Evolutionary conservation across 2,797 vertebrate species (phyloP).

Genomic region (Spea hammondii): DNA sequence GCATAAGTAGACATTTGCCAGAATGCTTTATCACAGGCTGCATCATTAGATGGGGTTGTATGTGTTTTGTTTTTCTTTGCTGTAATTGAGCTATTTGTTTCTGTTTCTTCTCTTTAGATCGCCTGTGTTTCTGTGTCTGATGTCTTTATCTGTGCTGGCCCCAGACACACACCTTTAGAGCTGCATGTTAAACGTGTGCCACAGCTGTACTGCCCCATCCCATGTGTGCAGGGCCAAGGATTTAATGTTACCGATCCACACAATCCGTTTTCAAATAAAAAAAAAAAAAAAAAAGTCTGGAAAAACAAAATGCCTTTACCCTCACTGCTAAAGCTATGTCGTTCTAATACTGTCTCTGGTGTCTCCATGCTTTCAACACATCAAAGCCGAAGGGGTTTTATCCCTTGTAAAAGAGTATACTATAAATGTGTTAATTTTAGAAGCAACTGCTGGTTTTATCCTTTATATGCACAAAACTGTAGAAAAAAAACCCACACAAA

Average conservation of each 20-base stretch:
- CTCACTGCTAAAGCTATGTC: background rate
- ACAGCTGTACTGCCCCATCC: conserved; percentile 1
- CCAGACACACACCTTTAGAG: background rate
- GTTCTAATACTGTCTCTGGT: background rate
- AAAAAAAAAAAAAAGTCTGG: conserved; percentile 4
- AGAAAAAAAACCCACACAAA: background rate
- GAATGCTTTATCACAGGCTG: too few species aligned
- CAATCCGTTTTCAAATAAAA: conserved; percentile 49
- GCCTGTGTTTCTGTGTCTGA: conserved; percentile 13
- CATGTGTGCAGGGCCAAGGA: conserved; percentile 11
- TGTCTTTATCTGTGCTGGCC: background rate
- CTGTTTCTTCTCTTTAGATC: conserved; percentile 12
- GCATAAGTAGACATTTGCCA: too few species aligned
- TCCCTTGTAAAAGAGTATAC: background rate
- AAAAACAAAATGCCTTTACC: conserved; percentile 3
- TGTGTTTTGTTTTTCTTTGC: too few species aligned
- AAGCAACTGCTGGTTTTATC: background rate
- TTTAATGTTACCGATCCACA: conserved; percentile 23
- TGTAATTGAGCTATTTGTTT: too few species aligned
- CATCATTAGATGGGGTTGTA: too few species aligned
- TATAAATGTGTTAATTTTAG: background rate
- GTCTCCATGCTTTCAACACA: too few species aligned
- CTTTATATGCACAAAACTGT: background rate
- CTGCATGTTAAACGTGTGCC: conserved; percentile 37
- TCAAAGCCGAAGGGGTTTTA: too few species aligned